Conservation (phyloP, 2,888 invertebrate genomes). For the Xiphydria camelus region DNA sequence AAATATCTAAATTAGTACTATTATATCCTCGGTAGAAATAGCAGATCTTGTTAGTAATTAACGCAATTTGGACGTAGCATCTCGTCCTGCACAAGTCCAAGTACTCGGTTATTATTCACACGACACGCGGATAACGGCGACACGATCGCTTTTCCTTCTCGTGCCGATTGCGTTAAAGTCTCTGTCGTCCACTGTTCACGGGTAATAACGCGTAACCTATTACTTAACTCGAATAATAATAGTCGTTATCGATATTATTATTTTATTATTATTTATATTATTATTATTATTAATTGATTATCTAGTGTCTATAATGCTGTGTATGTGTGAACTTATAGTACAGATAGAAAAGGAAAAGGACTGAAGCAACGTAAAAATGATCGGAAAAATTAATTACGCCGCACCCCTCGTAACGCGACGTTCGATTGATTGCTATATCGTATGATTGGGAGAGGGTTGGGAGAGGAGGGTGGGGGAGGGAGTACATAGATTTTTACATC, state of each 20-base stretch:
- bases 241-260: slow-evolving; percentile 43
- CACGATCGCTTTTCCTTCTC: slow-evolving; percentile 19
- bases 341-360: slow-evolving; percentile 33
- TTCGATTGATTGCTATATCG: too few relatives aligned
- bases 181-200: too few relatives aligned
- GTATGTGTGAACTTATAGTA: slow-evolving; percentile 37
- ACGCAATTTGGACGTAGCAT: slow-evolving; percentile 26
- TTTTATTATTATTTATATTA: slow-evolving; percentile 34
- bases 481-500: too few relatives aligned
- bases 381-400: slow-evolving; percentile 23
- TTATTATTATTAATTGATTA: slow-evolving; percentile 34
- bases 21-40: slow-evolving; percentile 41
- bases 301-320: slow-evolving; percentile 39
- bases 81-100: slow-evolving; percentile 24
- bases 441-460: too few relatives aligned
- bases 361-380: slow-evolving; percentile 41
- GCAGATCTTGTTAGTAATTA: slow-evolving; percentile 42
- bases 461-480: too few relatives aligned
- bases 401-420: neutral
- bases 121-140: slow-evolving; percentile 13
- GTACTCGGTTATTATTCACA: slow-evolving; percentile 24
- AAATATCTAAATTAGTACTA: slow-evolving; percentile 42
- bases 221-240: slow-evolving; percentile 32
- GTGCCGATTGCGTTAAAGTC: too few relatives aligned
- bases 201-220: slow-evolving; percentile 32